These are phyloP conservation scores for Pseudococcus longispinus DNA, from an alignment of 2,888 invertebrate species.

Conservation along the genomic window DNA sequence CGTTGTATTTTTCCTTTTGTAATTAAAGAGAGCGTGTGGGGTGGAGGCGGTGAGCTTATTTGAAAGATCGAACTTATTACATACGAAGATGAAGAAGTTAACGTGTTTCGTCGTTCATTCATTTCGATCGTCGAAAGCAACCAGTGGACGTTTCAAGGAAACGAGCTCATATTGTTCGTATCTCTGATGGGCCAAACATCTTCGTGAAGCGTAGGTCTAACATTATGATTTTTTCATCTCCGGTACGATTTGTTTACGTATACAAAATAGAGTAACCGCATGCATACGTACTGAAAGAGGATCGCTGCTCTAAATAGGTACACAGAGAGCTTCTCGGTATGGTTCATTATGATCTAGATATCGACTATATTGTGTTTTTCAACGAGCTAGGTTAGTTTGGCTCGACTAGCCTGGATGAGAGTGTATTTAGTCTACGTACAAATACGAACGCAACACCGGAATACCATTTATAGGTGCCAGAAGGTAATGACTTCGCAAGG, in stretches of 20 bases:
- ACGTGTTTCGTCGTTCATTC: not conserved
- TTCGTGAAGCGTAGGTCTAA: not conserved
- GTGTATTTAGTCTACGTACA: not conserved
- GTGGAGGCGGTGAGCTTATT: not conserved
- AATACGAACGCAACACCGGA: not conserved
- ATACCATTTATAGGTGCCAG: conserved; percentile 16
- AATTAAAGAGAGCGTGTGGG: not conserved
- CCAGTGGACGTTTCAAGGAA: not conserved
- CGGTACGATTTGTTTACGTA: not conserved
- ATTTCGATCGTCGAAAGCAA: not conserved
- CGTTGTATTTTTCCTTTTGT: not conserved
- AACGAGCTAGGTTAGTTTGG: not conserved
- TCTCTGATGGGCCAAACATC: not conserved
- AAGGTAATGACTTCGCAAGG: conserved; percentile 16
- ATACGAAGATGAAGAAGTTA: not conserved
- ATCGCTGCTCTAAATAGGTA: not conserved
- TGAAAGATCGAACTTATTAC: not conserved
- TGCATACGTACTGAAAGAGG: not conserved
- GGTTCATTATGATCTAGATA: not conserved
- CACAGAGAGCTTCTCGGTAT: not conserved
- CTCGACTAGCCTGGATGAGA: not conserved
- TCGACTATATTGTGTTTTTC: not conserved
- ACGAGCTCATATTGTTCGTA: not conserved
- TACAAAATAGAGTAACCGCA: not conserved
- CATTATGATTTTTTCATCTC: not conserved